Evolutionary conservation across 2,888 invertebrate species (phyloP), one percentile per base, ranked within the genome.

Genomic region (Caenorhabditis sinica): DNA sequence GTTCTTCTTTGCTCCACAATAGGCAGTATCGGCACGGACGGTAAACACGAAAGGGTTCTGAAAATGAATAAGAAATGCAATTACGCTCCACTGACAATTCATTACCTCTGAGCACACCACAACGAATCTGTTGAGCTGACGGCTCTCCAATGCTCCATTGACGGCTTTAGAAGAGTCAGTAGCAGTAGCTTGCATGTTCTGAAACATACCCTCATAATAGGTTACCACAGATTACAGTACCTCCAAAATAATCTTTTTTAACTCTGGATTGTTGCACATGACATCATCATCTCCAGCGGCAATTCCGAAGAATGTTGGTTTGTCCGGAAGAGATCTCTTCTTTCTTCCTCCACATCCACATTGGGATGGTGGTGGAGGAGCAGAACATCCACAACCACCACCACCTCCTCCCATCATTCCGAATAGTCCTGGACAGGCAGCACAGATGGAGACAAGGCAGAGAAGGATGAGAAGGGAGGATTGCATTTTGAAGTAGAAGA

Each of bases 281-380:
- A 17, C 30, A 45, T 82, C 76, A 11, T 82, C 36, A 71, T 76
- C 72, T 20, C 33, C 49, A 8, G 40, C 63, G 15, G 69, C 81
- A 17, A 74, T 74, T 61, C 81, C 81, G 30, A 69, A 69, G 45
- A 81, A 81, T 0, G 63, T 40, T 17, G 69, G 69, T 68, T 79
- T 71, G 15, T 81, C 81, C 6, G 81, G 81, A 20, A 81, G 58
- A 20, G 79, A 77, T 69, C 77, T 75, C 66, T 72, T 74, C 69
- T 73, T 82, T 74, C 82, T 76, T 58, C 86, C 80, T 61, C 86
- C 79, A 68, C 72, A 83, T 36, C 87, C 86, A 53, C 83, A 82
- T 0, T 63, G 45, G 13, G 83, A 82, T 40, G 84, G 82, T 51
- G 84, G 83, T 63, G 84, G 84, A 51, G 86, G 84, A 51, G 82